Conservation (phyloP, 2,113 vertebrate species). For the Cyprinus carpio region DNA sequence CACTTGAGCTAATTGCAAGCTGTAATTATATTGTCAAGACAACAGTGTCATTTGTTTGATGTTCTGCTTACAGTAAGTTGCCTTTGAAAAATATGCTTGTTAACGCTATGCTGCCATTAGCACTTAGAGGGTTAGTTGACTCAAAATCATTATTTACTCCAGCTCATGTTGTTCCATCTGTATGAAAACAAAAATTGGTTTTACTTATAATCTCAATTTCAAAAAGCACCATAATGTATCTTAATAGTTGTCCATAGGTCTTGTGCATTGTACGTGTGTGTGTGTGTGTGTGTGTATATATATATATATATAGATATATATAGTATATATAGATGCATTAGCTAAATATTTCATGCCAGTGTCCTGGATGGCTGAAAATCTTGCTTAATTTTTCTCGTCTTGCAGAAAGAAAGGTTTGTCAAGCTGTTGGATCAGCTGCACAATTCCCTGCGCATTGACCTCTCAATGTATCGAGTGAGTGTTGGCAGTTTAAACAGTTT, state of each 20-base stretch:
- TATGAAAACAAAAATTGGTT: not conserved
- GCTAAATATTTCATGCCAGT: not conserved
- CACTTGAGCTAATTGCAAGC: constrained; percentile 5
- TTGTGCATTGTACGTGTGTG: not conserved
- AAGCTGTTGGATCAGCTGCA: too few relatives aligned
- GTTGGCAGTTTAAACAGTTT: too few relatives aligned
- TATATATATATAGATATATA: too few relatives aligned
- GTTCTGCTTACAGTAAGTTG: not conserved
- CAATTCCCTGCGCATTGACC: too few relatives aligned
- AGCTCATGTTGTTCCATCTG: not conserved
- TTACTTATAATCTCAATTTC: not conserved
- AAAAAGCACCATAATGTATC: not conserved
- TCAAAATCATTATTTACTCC: not conserved
- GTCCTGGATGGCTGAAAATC: too few relatives aligned
- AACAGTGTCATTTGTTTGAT: not conserved
- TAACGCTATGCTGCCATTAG: not conserved
- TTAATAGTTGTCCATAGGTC: not conserved
- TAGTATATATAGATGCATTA: not conserved
- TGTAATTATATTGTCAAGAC: not conserved
- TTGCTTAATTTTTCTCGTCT: too few relatives aligned
- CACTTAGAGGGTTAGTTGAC: not conserved
- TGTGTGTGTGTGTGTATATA: too few relatives aligned
- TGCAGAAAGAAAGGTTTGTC: too few relatives aligned
- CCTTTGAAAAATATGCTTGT: not conserved
- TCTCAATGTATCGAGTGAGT: too few relatives aligned